Evolutionary conservation across 2,797 vertebrate species (phyloP).

Genomic region (Lepidocolaptes lacrymiger): DNA sequence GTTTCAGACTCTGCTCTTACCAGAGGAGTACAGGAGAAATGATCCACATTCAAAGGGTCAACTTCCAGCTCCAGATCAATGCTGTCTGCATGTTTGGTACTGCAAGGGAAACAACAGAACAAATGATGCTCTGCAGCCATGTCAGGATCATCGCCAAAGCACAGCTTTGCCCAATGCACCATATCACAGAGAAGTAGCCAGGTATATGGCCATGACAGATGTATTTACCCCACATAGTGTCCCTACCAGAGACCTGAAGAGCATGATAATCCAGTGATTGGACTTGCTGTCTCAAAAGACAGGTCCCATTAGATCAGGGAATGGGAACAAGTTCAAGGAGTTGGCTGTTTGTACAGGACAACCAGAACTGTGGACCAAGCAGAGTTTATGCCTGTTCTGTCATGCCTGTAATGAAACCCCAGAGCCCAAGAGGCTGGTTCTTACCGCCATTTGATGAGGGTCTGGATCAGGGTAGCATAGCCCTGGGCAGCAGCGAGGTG

Average conservation of each 20-base stretch:
- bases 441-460: constrained; percentile 97
- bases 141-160: neutral
- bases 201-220: rapidly evolving
- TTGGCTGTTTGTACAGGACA: neutral
- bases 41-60: constrained; percentile 98
- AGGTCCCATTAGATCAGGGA: neutral
- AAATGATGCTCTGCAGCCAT: neutral
- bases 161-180: neutral
- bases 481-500: constrained; percentile 97
- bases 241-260: neutral
- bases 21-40: constrained; percentile 98
- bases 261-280: neutral
- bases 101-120: constrained; percentile 57
- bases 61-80: constrained; percentile 98
- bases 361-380: neutral
- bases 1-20: constrained; percentile 76
- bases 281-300: neutral
- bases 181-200: neutral
- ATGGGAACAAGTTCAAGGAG: neutral
- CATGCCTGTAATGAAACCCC: neutral
- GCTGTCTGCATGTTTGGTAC: constrained; percentile 96
- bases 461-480: constrained; percentile 98
- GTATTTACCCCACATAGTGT: neutral
- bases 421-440: constrained; percentile 3
- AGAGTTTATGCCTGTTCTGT: neutral